These are phyloP conservation scores for Operophtera brumata DNA, from an alignment of 2,888 invertebrate genomes.

Conservation along the genomic window DNA sequence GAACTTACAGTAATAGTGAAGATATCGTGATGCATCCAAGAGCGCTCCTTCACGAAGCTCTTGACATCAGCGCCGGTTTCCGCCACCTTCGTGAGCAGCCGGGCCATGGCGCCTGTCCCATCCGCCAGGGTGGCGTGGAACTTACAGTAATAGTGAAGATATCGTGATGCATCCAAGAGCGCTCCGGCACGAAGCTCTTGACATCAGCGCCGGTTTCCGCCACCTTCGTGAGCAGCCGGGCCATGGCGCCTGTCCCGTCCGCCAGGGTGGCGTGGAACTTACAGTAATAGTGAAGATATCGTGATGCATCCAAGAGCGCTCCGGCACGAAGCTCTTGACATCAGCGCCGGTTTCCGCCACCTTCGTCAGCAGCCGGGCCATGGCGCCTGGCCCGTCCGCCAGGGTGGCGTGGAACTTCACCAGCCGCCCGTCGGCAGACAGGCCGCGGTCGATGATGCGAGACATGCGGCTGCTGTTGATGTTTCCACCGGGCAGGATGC, in stretches of 20 bases:
- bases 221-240: no score
- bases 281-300: conserved; percentile 84
- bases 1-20: no score
- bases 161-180: conserved; percentile 92
- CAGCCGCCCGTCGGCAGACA: conserved; percentile 90
- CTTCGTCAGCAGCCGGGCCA: conserved; percentile 87
- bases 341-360: conserved; percentile 87
- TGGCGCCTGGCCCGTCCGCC: conserved; percentile 90
- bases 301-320: conserved; percentile 91
- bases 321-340: conserved; percentile 95
- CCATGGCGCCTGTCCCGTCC: no score
- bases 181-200: conserved; percentile 94
- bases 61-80: no score
- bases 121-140: neutral
- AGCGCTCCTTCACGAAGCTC: no score
- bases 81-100: no score
- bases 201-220: no score
- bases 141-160: conserved; percentile 78
- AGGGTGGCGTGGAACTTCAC: conserved; percentile 72
- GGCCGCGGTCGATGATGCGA: conserved; percentile 89
- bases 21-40: no score
- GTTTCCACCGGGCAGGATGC: conserved; percentile 90
- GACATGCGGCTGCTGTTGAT: conserved; percentile 92
- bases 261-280: conserved; percentile 12
- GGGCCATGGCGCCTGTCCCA: no score